Percentiles rank a stretch among this genome's conserved stretches.
Conservation (phyloP, 1,140 invertebrate genomes). For the Colletes gigas region DNA sequence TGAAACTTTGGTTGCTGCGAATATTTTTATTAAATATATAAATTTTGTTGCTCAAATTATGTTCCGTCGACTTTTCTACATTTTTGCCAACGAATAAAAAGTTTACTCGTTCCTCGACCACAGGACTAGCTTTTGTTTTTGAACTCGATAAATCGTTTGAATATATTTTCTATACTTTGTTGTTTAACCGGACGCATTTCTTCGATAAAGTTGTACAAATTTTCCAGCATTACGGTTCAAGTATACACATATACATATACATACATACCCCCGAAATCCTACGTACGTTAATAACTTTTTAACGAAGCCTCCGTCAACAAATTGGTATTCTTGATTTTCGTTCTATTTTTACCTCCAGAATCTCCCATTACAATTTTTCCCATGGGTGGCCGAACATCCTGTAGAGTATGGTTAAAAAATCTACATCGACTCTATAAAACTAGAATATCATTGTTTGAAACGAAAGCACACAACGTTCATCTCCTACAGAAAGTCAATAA, state of each 20-base stretch:
- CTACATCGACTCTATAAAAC: not conserved
- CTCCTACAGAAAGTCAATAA: slow-evolving; percentile 7
- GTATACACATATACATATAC: no score
- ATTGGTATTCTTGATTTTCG: no score
- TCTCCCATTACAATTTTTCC: no score
- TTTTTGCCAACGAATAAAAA: not conserved
- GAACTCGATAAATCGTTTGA: not conserved
- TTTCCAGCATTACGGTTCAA: no score
- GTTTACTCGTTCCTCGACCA: not conserved
- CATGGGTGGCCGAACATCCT: no score
- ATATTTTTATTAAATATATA: not conserved
- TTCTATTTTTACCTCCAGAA: no score
- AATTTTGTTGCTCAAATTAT: not conserved
- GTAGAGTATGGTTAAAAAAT: no score
- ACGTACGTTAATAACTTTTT: no score
- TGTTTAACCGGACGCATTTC: not conserved
- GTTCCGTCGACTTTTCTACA: not conserved
- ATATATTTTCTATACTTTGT: not conserved
- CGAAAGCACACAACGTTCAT: slow-evolving; percentile 10
- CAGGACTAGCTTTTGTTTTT: not conserved
- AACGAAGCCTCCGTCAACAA: no score
- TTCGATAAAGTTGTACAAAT: not conserved
- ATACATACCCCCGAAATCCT: no score
- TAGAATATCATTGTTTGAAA: not conserved
- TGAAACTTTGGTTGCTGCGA: no score